Evolutionary conservation across 2,888 invertebrate species (phyloP).

Genomic region (Graphium colonna): DNA sequence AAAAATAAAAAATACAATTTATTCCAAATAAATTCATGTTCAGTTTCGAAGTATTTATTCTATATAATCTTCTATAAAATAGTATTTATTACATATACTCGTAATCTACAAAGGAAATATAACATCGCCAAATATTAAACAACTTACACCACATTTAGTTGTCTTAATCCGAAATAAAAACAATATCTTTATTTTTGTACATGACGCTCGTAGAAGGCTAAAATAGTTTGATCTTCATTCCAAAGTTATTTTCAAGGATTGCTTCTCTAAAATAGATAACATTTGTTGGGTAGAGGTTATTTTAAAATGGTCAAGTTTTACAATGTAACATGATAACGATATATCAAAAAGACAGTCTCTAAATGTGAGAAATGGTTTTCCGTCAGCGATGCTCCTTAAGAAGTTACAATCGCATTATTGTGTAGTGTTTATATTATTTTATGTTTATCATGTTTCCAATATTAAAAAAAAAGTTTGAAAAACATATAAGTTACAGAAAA

Average conservation of each 20-base stretch:
- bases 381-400: slow-evolving; percentile 40
- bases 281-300: slow-evolving; percentile 24
- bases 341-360: slow-evolving; percentile 51
- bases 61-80: no score
- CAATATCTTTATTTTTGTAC: slow-evolving; percentile 27
- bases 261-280: slow-evolving; percentile 3
- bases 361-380: slow-evolving; percentile 50
- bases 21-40: no score
- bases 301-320: slow-evolving; percentile 28
- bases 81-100: no score
- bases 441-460: no score
- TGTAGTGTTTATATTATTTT: no score
- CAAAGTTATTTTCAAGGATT: slow-evolving; percentile 10
- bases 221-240: slow-evolving; percentile 23
- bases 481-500: no score
- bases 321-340: slow-evolving; percentile 49
- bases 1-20: no score
- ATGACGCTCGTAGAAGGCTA: slow-evolving; percentile 29
- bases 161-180: not conserved
- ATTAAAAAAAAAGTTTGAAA: no score
- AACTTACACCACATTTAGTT: no score
- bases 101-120: no score
- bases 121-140: no score
- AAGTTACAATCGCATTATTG: slow-evolving; percentile 29
- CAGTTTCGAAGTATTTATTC: no score